Evolutionary conservation across 2,888 invertebrate genomes (phyloP), one percentile per base, ranked within the genome.

Genomic region (Branchipolynoe longqiensis): DNA sequence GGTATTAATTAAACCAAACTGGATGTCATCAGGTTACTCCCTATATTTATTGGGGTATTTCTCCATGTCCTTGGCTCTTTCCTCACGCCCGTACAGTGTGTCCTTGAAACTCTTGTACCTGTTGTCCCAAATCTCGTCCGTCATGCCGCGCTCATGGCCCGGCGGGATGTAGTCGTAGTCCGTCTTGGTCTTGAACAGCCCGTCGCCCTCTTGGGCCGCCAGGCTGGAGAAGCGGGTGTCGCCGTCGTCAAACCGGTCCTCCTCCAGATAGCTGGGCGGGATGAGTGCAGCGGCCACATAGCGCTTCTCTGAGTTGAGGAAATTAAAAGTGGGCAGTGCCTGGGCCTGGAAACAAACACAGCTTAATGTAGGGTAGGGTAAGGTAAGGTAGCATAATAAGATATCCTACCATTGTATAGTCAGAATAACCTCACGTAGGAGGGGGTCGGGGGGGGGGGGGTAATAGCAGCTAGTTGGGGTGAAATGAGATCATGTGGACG

Each of bases 251-350:
- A 83, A 48, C 31, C 78, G 18, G 28, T 78, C 78, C 28, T 84
- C 84, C 40, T 82, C 74, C 28, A 85, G 40, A 82, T 87, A 87
- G 25, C 40, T 74, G 0, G 95, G 95, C 0, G 95, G 95, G 73
- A 95, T 93, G 12, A 95, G 89, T 0, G 94, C 95, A 14, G 94
- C 95, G 25, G 95, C 95, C 18, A 96, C 96, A 90, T 95, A 95
- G 86, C 96, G 95, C 81, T 96, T 95, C 93, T 99, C 99, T 0
- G 96, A 95, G 93, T 96, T 97, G 59, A 98, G 94, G 92, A 98
- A 99, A 94, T 99, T 99, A 94, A 97, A 99, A 0, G 97, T 97
- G 0, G 97, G 94, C 90, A 97, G 96, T 0, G 99, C 99, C 91
- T 96, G 96, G 89, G 97, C 96, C 94, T 94, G 88, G 25, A 85